These are phyloP conservation scores for Ciconia stormi DNA, from an alignment of 2,113 vertebrate genomes.

Conservation along the genomic window DNA sequence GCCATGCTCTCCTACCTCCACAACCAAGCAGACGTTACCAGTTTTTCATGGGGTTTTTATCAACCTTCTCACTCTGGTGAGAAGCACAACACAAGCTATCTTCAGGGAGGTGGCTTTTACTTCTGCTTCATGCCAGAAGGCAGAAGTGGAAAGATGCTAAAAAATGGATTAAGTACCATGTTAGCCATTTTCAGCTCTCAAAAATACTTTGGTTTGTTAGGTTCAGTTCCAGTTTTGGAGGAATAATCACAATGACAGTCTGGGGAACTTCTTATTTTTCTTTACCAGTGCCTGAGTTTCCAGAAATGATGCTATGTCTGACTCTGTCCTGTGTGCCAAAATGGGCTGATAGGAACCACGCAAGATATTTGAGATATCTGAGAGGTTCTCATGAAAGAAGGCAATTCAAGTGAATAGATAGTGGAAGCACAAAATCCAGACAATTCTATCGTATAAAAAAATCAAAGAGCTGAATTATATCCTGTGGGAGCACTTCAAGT, in stretches of 20 bases:
- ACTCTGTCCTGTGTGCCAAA: neutral
- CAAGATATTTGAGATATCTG: neutral
- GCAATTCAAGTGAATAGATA: neutral
- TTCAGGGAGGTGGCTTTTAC: neutral
- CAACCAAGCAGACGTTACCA: neutral
- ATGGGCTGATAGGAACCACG: neutral
- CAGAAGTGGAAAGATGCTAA: constrained; percentile 48
- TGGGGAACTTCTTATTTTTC: constrained; percentile 29
- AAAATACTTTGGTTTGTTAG: neutral
- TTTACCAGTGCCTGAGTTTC: neutral
- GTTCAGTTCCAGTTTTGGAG: constrained; percentile 47
- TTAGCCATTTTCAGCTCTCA: neutral
- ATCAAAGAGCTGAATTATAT: neutral
- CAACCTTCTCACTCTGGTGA: neutral
- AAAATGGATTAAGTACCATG: neutral
- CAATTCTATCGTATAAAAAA: neutral
- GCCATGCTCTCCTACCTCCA: neutral
- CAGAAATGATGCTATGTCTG: neutral
- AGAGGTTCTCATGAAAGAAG: neutral
- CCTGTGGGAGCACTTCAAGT: neutral
- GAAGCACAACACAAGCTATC: neutral
- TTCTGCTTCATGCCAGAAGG: constrained; percentile 44
- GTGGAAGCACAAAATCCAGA: neutral
- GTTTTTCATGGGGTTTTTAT: neutral
- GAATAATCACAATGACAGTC: neutral